These are phyloP conservation scores for Platyrinchus mystaceus DNA, from an alignment of 2,797 vertebrate species.

Conservation along the genomic window DNA sequence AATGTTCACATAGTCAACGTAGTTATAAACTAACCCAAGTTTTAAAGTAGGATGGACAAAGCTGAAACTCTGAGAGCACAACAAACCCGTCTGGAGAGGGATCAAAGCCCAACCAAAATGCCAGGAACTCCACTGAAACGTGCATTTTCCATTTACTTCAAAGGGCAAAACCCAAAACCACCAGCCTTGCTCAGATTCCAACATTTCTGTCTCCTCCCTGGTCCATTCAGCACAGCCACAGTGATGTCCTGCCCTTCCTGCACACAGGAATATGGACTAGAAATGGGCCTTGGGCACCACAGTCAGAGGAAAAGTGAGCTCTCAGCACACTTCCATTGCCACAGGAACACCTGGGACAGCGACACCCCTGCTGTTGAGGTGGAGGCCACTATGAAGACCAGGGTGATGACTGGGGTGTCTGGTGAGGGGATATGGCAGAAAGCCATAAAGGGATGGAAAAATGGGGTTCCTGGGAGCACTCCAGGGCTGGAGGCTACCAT, in stretches of 20 bases:
- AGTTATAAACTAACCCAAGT: not conserved
- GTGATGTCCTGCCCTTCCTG: not conserved
- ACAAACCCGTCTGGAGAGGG: not conserved
- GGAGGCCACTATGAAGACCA: not conserved
- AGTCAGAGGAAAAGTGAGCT: not conserved
- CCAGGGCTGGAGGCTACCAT: not conserved
- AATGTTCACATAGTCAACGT: not conserved
- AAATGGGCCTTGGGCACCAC: not conserved
- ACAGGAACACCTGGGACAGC: not conserved
- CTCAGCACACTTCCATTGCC: not conserved
- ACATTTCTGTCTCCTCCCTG: not conserved
- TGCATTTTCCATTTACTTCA: not conserved
- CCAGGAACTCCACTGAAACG: not conserved
- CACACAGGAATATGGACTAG: not conserved
- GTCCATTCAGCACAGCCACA: not conserved
- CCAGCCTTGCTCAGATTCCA: not conserved
- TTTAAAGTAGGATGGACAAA: not conserved
- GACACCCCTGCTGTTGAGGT: not conserved
- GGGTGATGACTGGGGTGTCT: not conserved
- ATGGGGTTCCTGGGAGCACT: not conserved
- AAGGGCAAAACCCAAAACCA: not conserved
- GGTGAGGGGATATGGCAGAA: not conserved
- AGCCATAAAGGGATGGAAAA: not conserved
- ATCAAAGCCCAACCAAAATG: not conserved
- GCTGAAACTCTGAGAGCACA: not conserved